phyloP scores from a whole-genome alignment of 2,797 vertebrate species.

The Muraenolepis orangiensis region DNA sequence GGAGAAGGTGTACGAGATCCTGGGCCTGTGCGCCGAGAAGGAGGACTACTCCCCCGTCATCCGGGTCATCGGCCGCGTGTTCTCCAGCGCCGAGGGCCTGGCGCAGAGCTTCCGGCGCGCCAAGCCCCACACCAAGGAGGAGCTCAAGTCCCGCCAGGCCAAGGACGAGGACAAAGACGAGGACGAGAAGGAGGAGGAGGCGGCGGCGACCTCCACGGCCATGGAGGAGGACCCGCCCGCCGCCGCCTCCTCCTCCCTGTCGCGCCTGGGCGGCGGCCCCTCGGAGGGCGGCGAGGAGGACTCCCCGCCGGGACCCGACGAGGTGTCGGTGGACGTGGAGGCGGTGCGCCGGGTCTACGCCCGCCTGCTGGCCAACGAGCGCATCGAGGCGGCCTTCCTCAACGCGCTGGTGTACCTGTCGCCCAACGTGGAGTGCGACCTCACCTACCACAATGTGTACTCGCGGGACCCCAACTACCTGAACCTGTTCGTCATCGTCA shows the following conservation, averaged over 20 bases:
- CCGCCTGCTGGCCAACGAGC: constrained; percentile 91
- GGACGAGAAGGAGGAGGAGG: constrained; percentile 94
- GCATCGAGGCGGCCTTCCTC: constrained; percentile 96
- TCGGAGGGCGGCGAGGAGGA: constrained; percentile 85
- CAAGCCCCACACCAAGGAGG: constrained; percentile 95
- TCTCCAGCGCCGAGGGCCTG: constrained; percentile 95
- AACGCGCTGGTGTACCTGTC: constrained; percentile 98
- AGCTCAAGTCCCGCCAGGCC: constrained; percentile 94
- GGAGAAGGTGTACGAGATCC: constrained; percentile 94
- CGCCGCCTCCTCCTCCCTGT: constrained; percentile 69
- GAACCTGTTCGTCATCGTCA: constrained; percentile 97
- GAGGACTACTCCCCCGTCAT: constrained; percentile 96
- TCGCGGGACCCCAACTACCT: constrained; percentile 94
- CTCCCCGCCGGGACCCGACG: constrained; percentile 82
- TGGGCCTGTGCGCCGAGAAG: constrained; percentile 88
- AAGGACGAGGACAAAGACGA: constrained; percentile 99
- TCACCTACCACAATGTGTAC: constrained; percentile 97
- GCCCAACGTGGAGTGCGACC: constrained; percentile 96
- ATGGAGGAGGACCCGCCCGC: constrained; percentile 91
- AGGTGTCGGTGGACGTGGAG: constrained; percentile 95
- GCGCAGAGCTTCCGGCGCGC: constrained; percentile 94
- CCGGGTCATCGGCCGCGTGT: constrained; percentile 92
- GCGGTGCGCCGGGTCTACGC: constrained; percentile 91
- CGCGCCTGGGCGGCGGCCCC: constrained; percentile 57
- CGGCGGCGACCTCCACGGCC: constrained; percentile 82